These are phyloP conservation scores for Plemyria rubiginata DNA, from an alignment of 2,888 invertebrate species.

Conservation along the genomic window DNA sequence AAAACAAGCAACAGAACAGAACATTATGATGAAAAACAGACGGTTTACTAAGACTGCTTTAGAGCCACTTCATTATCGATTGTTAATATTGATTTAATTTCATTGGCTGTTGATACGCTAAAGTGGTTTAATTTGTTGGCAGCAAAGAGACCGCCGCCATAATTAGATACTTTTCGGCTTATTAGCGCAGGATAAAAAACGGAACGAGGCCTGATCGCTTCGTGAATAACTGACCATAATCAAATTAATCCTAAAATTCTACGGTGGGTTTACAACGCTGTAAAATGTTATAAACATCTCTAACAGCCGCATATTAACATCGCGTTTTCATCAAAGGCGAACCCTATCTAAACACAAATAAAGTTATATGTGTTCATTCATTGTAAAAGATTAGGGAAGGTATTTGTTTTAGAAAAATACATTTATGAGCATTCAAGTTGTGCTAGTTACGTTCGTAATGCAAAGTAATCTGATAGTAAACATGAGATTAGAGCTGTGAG, in stretches of 20 bases:
- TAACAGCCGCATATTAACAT: constrained; percentile 74
- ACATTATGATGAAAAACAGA: constrained; percentile 64
- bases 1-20: constrained; percentile 44
- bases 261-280: constrained; percentile 83
- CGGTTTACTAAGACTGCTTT: constrained; percentile 67
- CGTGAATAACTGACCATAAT: constrained; percentile 85
- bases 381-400: constrained; percentile 41
- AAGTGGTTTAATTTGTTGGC: constrained; percentile 83
- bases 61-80: constrained; percentile 81
- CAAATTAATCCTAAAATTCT: constrained; percentile 84
- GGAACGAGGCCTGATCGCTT: constrained; percentile 75
- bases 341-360: constrained; percentile 41
- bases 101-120: constrained; percentile 77
- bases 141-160: constrained; percentile 81
- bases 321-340: constrained; percentile 59
- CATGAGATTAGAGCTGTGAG: constrained; percentile 40
- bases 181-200: constrained; percentile 79
- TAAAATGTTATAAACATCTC: constrained; percentile 82
- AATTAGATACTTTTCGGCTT: constrained; percentile 83
- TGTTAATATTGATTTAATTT: constrained; percentile 82
- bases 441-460: constrained; percentile 37
- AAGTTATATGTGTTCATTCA: constrained; percentile 38
- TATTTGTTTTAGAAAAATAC: constrained; percentile 45
- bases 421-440: constrained; percentile 41
- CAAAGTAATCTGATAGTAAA: constrained; percentile 44